Conservation (phyloP, 1,140 invertebrate species). For the Cydia pomonella region DNA sequence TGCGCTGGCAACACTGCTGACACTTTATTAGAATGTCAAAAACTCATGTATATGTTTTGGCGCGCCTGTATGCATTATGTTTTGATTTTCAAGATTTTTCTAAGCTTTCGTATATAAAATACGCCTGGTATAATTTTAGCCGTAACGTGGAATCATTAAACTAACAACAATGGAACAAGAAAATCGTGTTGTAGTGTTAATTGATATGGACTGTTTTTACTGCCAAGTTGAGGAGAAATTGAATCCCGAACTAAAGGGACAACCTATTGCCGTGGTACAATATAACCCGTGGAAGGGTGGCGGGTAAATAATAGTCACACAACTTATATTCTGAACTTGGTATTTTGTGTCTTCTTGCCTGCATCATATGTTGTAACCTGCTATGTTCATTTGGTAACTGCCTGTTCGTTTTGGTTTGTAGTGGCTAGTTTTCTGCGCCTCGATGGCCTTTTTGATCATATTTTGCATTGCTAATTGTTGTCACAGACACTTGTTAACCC, state of each 20-base stretch:
- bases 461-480: no score
- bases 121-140: neutral
- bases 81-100: neutral
- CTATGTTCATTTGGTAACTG: neutral
- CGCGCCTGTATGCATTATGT: neutral
- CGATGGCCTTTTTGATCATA: no score
- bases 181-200: slow-evolving; percentile 89
- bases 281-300: slow-evolving; percentile 96
- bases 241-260: slow-evolving; percentile 89
- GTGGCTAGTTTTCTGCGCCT: neutral
- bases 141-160: neutral
- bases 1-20: no score
- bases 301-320: slow-evolving; percentile 84
- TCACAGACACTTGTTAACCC: neutral
- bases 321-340: neutral
- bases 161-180: slow-evolving; percentile 60
- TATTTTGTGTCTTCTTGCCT: neutral
- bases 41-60: neutral
- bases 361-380: neutral
- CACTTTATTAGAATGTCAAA: neutral
- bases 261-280: slow-evolving; percentile 97
- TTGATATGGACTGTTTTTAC: slow-evolving; percentile 99
- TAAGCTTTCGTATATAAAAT: neutral
- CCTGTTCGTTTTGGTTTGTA: neutral
- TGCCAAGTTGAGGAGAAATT: slow-evolving; percentile 97